Percentiles rank a stretch among this genome's conserved stretches.
phyloP scores from a whole-genome alignment of 2,113 vertebrate species.

The Shinisaurus crocodilurus region DNA sequence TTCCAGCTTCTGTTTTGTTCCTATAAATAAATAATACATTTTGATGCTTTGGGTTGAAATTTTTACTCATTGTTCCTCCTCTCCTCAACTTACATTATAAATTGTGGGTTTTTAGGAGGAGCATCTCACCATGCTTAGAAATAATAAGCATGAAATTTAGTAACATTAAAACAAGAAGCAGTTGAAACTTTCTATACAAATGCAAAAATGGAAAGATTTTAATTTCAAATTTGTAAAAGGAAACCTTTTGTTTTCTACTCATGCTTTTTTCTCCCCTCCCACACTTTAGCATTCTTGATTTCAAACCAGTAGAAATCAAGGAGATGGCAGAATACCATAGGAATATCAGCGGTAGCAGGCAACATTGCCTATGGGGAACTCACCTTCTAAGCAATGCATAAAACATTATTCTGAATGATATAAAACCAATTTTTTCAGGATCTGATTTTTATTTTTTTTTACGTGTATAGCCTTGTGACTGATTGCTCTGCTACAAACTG shows the following conservation, averaged over 20 bases:
- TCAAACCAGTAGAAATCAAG: conserved; percentile 1
- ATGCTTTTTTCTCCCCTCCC: not conserved
- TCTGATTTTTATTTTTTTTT: not conserved
- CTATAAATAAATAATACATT: not conserved
- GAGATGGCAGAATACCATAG: not conserved
- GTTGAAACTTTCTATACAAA: not conserved
- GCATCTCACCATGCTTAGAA: not conserved
- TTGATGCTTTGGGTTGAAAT: not conserved
- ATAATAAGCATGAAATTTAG: conserved; percentile 6
- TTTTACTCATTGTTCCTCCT: not conserved
- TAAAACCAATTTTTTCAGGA: not conserved
- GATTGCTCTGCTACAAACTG: not conserved
- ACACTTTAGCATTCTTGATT: not conserved
- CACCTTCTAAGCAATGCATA: not conserved
- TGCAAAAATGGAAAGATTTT: not conserved
- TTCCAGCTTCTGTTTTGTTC: not conserved
- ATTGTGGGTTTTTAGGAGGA: not conserved
- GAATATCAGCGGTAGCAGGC: not conserved
- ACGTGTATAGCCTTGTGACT: not conserved
- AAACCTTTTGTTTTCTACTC: not conserved
- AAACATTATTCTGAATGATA: not conserved
- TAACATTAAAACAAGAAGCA: not conserved
- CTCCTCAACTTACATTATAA: not conserved
- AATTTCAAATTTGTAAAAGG: not conserved
- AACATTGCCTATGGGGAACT: not conserved